Evolutionary conservation across 2,113 vertebrate species (phyloP).

Genomic region (Suricata suricatta): DNA sequence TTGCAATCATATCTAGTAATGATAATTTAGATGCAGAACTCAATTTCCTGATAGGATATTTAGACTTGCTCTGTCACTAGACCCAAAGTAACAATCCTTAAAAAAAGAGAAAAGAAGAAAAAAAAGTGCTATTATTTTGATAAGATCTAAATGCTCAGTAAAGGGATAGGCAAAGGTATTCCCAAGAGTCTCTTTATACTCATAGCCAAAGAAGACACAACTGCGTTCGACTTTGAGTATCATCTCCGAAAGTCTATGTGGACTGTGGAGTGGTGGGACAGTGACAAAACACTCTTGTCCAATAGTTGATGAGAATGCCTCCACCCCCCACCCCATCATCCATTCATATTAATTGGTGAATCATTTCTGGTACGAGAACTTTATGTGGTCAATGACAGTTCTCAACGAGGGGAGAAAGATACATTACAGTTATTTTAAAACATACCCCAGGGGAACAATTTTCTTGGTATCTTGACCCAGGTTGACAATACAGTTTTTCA

Average conservation of each 20-base stretch:
- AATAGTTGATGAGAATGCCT: neutral
- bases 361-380: neutral
- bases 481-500: neutral
- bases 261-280: neutral
- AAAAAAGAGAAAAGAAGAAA: neutral
- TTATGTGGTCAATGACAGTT: neutral
- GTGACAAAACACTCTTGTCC: neutral
- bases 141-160: neutral
- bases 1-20: neutral
- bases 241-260: neutral
- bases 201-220: neutral
- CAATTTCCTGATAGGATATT: neutral
- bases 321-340: neutral
- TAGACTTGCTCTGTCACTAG: neutral
- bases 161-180: neutral
- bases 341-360: neutral
- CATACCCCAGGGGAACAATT: neutral
- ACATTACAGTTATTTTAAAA: conserved; percentile 2
- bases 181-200: neutral
- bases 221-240: neutral
- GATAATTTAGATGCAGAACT: neutral
- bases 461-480: conserved; percentile 33
- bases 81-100: neutral
- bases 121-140: neutral
- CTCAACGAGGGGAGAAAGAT: neutral